phyloP scores from a whole-genome alignment of 2,797 vertebrate species.

The Dipus sagitta region DNA sequence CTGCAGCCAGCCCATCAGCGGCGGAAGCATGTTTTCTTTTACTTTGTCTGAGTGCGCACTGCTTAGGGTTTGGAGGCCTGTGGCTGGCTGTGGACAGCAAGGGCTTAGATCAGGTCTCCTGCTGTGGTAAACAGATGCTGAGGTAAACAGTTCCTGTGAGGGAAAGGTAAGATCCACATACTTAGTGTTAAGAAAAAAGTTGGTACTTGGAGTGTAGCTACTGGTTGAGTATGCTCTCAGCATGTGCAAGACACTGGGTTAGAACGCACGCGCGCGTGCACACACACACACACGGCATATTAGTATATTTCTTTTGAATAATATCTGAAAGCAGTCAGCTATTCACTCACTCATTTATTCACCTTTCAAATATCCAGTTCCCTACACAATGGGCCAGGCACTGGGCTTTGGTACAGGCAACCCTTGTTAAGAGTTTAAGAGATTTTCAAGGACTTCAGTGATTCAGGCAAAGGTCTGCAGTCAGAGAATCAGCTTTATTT shows the following conservation, averaged over 20 bases:
- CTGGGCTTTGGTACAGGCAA: not conserved
- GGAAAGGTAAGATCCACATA: not conserved
- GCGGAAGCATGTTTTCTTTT: conserved; percentile 71
- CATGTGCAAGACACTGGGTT: not conserved
- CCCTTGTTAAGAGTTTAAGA: not conserved
- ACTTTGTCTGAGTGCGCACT: conserved; percentile 33
- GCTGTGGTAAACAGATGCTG: no score
- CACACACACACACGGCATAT: no score
- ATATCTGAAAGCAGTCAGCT: not conserved
- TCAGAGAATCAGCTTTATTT: not conserved
- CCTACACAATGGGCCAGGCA: not conserved
- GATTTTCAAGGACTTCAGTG: not conserved
- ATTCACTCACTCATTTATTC: not conserved
- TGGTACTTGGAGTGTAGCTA: not conserved
- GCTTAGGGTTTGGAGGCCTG: not conserved
- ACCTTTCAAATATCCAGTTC: conserved; percentile 3
- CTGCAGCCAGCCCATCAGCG: conserved; percentile 62
- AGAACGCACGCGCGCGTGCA: not conserved
- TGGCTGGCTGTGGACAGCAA: not conserved
- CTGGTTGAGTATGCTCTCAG: not conserved
- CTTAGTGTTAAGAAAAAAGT: not conserved
- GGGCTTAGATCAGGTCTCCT: not conserved
- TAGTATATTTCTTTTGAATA: not conserved
- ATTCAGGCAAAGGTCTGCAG: not conserved
- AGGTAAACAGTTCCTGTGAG: not conserved